Base-by-base conservation (phyloP, 2,113 vertebrate genomes). In the Anguilla japonica region DNA sequence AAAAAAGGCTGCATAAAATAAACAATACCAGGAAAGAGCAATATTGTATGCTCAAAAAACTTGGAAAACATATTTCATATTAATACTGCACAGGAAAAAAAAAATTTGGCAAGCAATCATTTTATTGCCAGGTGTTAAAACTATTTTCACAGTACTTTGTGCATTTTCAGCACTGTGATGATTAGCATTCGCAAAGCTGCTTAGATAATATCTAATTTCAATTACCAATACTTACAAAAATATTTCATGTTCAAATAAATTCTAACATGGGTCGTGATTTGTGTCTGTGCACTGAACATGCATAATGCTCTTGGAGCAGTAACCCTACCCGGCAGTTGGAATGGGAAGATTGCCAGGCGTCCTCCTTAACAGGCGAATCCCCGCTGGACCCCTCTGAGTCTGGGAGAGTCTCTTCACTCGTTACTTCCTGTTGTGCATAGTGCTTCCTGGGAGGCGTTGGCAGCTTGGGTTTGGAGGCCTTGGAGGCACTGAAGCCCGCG, bases 391-490 rank as follows among this genome's bases (percentile, higher is more conserved):
- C 39, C 50, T 90, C 93, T 81, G 86, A 78, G 89, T 92, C 92
- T 9, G 71, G 92, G 87, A 81, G 87, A 84, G 88, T 90, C 20
- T 95, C 94, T 78, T 91, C 93, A 57, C 90, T 94, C 0, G 88
- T 91, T 83, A 94, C 91, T 81, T 96, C 97, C 85, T 92, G 90
- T 87, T 95, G 94, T 90, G 96, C 96, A 89, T 96, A 96, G 89
- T 96, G 95, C 84, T 96, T 96, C 57, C 93, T 92, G 5, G 96
- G 95, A 5, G 94, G 95, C 57, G 82, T 87, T 0, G 84, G 79
- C 41, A 94, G 94, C 83, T 96, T 96, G 88, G 94, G 95, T 86
- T 93, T 97, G 53, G 95, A 94, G 22, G 94, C 94, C 34, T 95
- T 96, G 26, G 92, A 93, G 53, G 94, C 95, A 82, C 95, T 94